Conservation (phyloP, 2,113 vertebrate species). For the Apeltes quadracus region DNA sequence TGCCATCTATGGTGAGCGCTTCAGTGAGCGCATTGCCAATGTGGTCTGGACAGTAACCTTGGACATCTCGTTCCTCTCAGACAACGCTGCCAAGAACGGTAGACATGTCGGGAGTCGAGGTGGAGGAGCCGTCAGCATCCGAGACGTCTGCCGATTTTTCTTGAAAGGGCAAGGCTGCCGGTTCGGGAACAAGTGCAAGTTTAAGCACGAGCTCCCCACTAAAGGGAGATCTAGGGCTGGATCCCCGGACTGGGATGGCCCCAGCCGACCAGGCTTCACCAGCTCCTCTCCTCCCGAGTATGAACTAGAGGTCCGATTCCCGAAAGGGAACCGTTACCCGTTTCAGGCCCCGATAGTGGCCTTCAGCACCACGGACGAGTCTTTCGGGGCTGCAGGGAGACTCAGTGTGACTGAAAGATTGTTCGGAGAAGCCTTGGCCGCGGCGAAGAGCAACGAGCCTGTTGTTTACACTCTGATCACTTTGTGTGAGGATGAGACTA, state of each 20-base stretch:
- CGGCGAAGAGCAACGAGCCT: slow-evolving; percentile 85
- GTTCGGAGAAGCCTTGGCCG: slow-evolving; percentile 86
- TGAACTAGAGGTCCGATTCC: slow-evolving; percentile 93
- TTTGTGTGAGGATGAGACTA: slow-evolving; percentile 87
- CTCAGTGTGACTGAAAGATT: slow-evolving; percentile 89
- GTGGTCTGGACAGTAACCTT: slow-evolving; percentile 90
- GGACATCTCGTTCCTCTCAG: slow-evolving; percentile 73
- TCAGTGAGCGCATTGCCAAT: slow-evolving; percentile 90
- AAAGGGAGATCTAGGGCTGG: slow-evolving; percentile 57
- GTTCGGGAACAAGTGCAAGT: slow-evolving; percentile 90
- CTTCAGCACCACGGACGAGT: slow-evolving; percentile 90
- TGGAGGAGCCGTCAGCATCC: slow-evolving; percentile 31
- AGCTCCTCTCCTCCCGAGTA: slow-evolving; percentile 84
- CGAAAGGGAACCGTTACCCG: slow-evolving; percentile 89
- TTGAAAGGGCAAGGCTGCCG: slow-evolving; percentile 86
- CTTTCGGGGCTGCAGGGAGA: slow-evolving; percentile 84
- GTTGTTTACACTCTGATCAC: slow-evolving; percentile 90
- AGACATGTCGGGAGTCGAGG: slow-evolving; percentile 59
- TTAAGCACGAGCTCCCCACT: slow-evolving; percentile 85
- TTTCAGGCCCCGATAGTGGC: slow-evolving; percentile 91
- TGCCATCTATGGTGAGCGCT: slow-evolving; percentile 94
- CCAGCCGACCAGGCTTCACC: slow-evolving; percentile 76
- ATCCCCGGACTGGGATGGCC: slow-evolving; percentile 54
- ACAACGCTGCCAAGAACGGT: not conserved
- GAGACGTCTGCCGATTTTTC: slow-evolving; percentile 88